phyloP scores from a whole-genome alignment of 1,140 invertebrate genomes.

The Platorchestia sp. region DNA sequence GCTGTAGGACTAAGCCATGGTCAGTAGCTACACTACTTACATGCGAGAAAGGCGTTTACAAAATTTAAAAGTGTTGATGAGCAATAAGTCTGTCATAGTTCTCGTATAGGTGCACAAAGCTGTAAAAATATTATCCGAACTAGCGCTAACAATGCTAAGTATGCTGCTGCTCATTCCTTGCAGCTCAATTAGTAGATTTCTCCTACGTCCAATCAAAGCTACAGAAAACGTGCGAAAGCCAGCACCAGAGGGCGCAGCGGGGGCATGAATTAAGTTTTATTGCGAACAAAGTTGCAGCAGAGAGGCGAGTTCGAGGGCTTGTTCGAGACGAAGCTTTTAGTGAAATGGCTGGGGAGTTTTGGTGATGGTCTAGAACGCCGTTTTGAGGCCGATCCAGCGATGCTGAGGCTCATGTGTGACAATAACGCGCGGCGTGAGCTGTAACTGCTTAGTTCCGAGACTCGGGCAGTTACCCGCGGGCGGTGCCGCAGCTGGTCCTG shows the following conservation, averaged over 20 bases:
- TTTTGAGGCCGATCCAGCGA: not conserved
- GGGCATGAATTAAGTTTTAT: conserved; percentile 30
- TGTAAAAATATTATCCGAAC: not conserved
- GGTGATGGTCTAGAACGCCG: conserved; percentile 4
- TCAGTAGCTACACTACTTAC: not conserved
- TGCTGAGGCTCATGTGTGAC: not conserved
- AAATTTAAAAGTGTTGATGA: not conserved
- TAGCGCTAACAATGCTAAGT: not conserved
- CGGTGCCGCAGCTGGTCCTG: not conserved
- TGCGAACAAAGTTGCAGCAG: conserved; percentile 3
- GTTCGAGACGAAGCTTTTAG: conserved; percentile 30
- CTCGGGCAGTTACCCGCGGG: not conserved
- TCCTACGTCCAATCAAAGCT: conserved; percentile 25
- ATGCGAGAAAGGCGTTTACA: not conserved
- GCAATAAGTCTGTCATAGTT: not conserved
- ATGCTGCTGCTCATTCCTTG: not conserved
- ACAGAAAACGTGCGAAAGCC: not conserved
- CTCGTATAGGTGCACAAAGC: not conserved
- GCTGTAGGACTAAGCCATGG: too few relatives aligned
- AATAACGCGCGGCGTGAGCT: not conserved
- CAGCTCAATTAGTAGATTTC: conserved; percentile 17
- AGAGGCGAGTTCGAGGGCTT: conserved; percentile 24
- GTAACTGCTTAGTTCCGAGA: not conserved
- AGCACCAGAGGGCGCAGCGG: conserved; percentile 5
- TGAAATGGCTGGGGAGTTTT: conserved; percentile 35